Evolutionary conservation across 1,140 invertebrate species (phyloP), one percentile per base, ranked within the genome.

Genomic region (Leptopilina boulardi): DNA sequence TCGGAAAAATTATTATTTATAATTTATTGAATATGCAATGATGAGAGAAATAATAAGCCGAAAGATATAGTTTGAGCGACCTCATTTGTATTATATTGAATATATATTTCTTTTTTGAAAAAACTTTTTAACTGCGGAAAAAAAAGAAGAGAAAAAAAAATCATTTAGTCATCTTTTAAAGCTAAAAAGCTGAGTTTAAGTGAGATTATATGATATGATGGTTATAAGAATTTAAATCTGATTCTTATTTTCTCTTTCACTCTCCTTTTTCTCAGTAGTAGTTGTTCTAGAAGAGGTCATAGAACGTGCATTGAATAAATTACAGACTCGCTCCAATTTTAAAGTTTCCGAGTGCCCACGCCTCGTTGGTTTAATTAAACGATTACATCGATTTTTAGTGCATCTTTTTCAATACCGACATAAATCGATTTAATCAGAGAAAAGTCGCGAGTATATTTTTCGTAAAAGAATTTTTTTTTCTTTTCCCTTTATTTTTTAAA

Each of bases 361-460:
- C 72, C 71, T 77, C 77, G 80, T 78, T 78, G 76, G 75, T 77
- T 80, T 77, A 78, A 81, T 81, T 78, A 81, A 76, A 78, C 74
- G 77, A 74, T 73, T 78, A 74, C 66, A 71, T 71, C 75, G 76
- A 76, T 73, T 66, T 21, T 26, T 15, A 21, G 23, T 3, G 13
- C 72, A 72, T 47, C 71, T 56, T 21, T n/a, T 34, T 38, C 44
- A 44, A 23, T 59, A n/a, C n/a, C 21, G 11, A 59, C 23, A 26
- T 54, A n/a, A 54, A 47, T 13, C 8, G 15, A 38, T 76, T 51
- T 56, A 80, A 75, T 59, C 42, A 77, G 74, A 76, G 19, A n/a
- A n/a, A n/a, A n/a, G n/a, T n/a, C n/a, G n/a, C n/a, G n/a, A n/a
- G n/a, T n/a, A n/a, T n/a, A n/a, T n/a, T n/a, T n/a, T n/a, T n/a